phyloP scores from a whole-genome alignment of 2,113 vertebrate species.

The Psittacula cyanocephala region DNA sequence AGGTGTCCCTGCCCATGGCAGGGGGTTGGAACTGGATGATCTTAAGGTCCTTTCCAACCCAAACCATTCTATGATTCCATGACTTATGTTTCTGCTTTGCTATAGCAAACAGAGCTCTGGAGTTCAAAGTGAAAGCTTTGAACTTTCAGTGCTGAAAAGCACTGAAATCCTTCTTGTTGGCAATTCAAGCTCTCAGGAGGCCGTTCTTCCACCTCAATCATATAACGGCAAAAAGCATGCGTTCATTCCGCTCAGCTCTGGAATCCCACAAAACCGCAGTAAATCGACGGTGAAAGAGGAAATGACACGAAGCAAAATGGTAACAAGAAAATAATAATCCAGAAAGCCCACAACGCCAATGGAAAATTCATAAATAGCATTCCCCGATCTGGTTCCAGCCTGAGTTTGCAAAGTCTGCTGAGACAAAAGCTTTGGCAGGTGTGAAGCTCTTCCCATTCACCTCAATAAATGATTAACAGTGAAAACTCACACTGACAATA shows the following conservation, averaged over 20 bases:
- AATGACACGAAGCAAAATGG: constrained; percentile 12
- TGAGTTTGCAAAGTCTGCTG: neutral
- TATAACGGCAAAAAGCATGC: neutral
- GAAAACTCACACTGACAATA: neutral
- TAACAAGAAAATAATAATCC: constrained; percentile 4
- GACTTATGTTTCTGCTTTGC: constrained; percentile 16
- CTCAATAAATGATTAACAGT: neutral
- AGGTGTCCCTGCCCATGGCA: neutral
- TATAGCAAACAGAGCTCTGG: constrained; percentile 6
- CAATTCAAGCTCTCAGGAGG: constrained; percentile 25
- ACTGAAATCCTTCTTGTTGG: constrained; percentile 40
- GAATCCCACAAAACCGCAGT: constrained; percentile 10
- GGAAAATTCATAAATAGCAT: neutral
- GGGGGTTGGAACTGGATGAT: neutral
- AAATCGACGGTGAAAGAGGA: constrained; percentile 25
- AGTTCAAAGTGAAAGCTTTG: neutral
- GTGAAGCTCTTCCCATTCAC: neutral
- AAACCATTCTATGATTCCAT: neutral
- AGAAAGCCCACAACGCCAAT: neutral
- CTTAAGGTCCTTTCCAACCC: neutral
- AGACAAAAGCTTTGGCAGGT: neutral
- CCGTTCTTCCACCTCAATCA: neutral
- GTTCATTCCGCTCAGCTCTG: neutral
- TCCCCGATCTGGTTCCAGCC: neutral
- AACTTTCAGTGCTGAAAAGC: neutral